phyloP scores from a whole-genome alignment of 2,888 invertebrate species.

The Dusona sp. region DNA sequence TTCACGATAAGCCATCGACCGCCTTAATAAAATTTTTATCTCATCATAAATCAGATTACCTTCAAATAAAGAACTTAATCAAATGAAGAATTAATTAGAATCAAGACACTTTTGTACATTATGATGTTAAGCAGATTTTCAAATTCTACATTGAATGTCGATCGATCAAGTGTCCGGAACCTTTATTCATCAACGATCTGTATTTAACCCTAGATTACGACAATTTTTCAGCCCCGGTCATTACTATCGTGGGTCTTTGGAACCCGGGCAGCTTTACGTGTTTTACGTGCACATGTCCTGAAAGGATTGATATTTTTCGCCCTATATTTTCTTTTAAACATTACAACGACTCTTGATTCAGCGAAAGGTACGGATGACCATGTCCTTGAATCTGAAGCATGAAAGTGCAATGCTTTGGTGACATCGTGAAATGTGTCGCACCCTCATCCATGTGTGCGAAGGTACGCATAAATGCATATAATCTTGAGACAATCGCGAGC shows the following conservation, averaged over 20 bases:
- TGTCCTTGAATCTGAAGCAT: not conserved
- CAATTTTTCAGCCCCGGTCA: not conserved
- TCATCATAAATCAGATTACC: not conserved
- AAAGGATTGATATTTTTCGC: not conserved
- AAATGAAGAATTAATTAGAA: not conserved
- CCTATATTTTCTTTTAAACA: not conserved
- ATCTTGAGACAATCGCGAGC: constrained; percentile 32
- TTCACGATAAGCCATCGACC: not conserved
- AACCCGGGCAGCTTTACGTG: not conserved
- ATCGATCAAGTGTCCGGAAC: not conserved
- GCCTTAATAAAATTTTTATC: not conserved
- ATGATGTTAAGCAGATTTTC: not conserved
- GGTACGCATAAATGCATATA: not conserved
- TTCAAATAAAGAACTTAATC: not conserved
- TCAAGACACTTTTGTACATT: not conserved
- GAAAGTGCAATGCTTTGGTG: constrained; percentile 6
- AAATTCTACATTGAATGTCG: not conserved
- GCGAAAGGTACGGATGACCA: not conserved
- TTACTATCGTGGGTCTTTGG: not conserved
- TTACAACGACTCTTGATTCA: not conserved
- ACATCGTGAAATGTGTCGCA: not conserved
- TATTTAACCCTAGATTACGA: too few relatives aligned
- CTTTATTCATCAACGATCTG: not conserved
- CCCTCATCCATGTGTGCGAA: not conserved
- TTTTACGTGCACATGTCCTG: not conserved